Conservation (phyloP, 2,113 vertebrate genomes). For the Speoplatyrhinus poulsoni region DNA sequence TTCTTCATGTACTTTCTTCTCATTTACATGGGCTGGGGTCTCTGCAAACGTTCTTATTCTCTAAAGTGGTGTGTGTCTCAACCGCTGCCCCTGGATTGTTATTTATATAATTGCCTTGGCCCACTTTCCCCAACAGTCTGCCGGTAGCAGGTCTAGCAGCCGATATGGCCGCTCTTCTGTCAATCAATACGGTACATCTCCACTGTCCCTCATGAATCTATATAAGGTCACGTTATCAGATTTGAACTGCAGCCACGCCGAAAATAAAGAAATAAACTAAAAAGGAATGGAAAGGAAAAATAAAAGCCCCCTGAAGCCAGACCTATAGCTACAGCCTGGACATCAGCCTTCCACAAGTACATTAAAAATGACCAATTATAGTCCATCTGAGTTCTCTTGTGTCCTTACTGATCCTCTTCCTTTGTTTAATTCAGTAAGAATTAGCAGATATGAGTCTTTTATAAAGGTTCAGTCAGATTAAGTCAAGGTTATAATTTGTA, state of each 20-base stretch:
- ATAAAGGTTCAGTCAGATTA: too few relatives aligned
- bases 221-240: slow-evolving; percentile 76
- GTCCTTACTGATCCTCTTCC: not conserved
- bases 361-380: slow-evolving; percentile 57
- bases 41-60: not conserved
- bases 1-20: slow-evolving; percentile 10
- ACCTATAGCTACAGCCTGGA: slow-evolving; percentile 19
- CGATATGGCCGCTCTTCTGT: slow-evolving; percentile 65
- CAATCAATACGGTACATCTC: slow-evolving; percentile 69
- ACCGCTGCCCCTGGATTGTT: slow-evolving; percentile 8
- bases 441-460: too few relatives aligned
- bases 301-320: slow-evolving; percentile 43
- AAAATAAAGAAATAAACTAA: slow-evolving; percentile 18
- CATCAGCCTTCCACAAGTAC: slow-evolving; percentile 9
- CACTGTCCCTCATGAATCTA: slow-evolving; percentile 49
- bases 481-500: too few relatives aligned
- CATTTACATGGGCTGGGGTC: not conserved
- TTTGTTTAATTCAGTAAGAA: not conserved
- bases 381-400: not conserved
- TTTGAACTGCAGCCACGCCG: slow-evolving; percentile 44
- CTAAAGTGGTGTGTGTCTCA: slow-evolving; percentile 28
- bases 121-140: slow-evolving; percentile 55
- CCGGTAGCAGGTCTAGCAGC: slow-evolving; percentile 21
- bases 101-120: slow-evolving; percentile 71
- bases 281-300: slow-evolving; percentile 21